Base-by-base conservation (phyloP, 1,140 invertebrate species). In the Sitophilus oryzae region DNA sequence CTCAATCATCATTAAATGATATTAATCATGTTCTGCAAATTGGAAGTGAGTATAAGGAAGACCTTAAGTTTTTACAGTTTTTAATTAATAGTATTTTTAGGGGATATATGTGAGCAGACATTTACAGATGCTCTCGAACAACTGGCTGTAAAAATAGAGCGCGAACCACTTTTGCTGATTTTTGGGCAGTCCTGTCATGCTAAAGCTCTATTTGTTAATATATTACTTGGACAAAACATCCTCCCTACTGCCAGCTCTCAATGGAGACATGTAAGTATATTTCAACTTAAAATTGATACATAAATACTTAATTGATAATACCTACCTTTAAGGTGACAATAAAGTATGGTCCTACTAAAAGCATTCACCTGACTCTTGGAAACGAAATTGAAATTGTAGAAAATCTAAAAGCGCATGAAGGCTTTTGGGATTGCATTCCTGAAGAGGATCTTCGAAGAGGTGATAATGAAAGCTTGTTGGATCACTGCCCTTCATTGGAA, bases 321-420 rank as follows among this genome's bases (percentile, higher is more conserved):
- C 19, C 21, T 34, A 6, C 14, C 36, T 71, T 69, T 14, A 67
- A 79, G 77, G 44, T 79, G 14, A 70, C 82, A 58, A 80, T 91
- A 56, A 78, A 79, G 58, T 84, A 86, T 65, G 86, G 86, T n/a
- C 68, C 73, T 1, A 77, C 73, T 14, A 83, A 81, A 36, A 78
- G 82, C 59, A 76, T 87, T 2, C 83, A 81, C 62, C 70, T 89
- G 15, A 81, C 83, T 0, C 73, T 89, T 14, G 83, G 83, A 19
- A 76, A 83, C 53, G 86, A 88, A 64, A 89, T 85, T 65, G 85
- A 89, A 72, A 78, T 91, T 30, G 79, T 90, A 0, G 85, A 88
- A 58, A 72, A 77, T 61, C 60, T 83, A 14, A 75, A 79, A 53
- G 74, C 74, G 11, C 79, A 81, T 60, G 80, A 82, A 58, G 73